Evolutionary conservation across 2,797 vertebrate species (phyloP).

Genomic region (Sebastes kiyomatsui): DNA sequence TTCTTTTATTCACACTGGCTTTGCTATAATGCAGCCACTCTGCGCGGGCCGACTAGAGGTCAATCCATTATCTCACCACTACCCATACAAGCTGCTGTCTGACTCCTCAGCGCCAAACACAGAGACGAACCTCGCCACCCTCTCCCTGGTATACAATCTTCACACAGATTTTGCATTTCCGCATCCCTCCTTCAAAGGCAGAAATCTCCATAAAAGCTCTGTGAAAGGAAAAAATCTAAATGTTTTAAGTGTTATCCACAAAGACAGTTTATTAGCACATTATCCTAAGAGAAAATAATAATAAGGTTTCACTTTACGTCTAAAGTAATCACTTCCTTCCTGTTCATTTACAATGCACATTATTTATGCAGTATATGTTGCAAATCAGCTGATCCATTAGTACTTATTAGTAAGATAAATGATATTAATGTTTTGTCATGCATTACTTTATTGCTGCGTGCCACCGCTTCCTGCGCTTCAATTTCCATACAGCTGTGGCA

Average conservation of each 20-base stretch:
- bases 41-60: conserved; percentile 83
- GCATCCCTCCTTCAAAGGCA: not conserved
- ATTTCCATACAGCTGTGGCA: conserved; percentile 72
- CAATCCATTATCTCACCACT: conserved; percentile 87
- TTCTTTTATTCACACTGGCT: conserved; percentile 86
- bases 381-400: conserved; percentile 48
- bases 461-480: conserved; percentile 38
- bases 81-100: conserved; percentile 66
- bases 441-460: conserved; percentile 55
- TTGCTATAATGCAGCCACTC: conserved; percentile 85
- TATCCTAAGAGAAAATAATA: conserved; percentile 12
- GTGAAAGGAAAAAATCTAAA: not conserved
- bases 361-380: conserved; percentile 26
- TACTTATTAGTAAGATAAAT: conserved; percentile 62
- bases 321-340: conserved; percentile 20
- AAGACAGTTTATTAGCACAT: not conserved
- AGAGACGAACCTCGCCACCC: conserved; percentile 28
- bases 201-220: conserved; percentile 4
- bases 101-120: conserved; percentile 49
- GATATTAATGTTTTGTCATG: conserved; percentile 56
- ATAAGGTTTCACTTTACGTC: conserved; percentile 17
- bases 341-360: conserved; percentile 30
- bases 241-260: not conserved
- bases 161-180: conserved; percentile 21
- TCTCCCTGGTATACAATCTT: conserved; percentile 30